Percentiles rank a stretch among this genome's conserved stretches.
phyloP scores from a whole-genome alignment of 2,888 invertebrate genomes.

The Aspidiotus destructor region DNA sequence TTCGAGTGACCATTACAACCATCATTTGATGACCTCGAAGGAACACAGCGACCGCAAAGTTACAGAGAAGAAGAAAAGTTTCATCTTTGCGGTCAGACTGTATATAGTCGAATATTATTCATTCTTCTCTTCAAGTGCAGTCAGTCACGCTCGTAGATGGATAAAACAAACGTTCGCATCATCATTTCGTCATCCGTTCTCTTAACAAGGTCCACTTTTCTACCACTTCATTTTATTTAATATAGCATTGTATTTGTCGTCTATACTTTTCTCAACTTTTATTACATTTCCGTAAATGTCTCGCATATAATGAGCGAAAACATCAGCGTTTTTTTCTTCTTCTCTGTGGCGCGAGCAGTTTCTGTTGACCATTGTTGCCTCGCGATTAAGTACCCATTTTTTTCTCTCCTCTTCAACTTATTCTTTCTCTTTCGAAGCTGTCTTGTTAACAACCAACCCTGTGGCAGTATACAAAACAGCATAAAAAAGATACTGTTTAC shows the following conservation, averaged over 20 bases:
- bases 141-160: too few relatives aligned
- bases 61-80: too few relatives aligned
- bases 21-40: too few relatives aligned
- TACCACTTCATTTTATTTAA: not conserved
- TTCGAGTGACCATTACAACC: too few relatives aligned
- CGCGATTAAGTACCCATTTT: slow-evolving; percentile 22
- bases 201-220: slow-evolving; percentile 28
- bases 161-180: not conserved
- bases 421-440: slow-evolving; percentile 18
- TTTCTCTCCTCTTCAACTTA: slow-evolving; percentile 5
- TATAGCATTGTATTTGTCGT: not conserved
- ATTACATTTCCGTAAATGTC: slow-evolving; percentile 22
- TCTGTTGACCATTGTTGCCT: slow-evolving; percentile 25
- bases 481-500: slow-evolving; percentile 31
- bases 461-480: slow-evolving; percentile 28
- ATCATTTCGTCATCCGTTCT: slow-evolving; percentile 24
- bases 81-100: too few relatives aligned
- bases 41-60: too few relatives aligned
- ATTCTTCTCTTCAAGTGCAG: too few relatives aligned
- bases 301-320: slow-evolving; percentile 26
- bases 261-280: slow-evolving; percentile 5
- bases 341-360: slow-evolving; percentile 17
- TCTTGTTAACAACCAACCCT: slow-evolving; percentile 32
- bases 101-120: too few relatives aligned
- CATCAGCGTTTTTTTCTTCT: not conserved